phyloP scores from a whole-genome alignment of 1,140 invertebrate genomes.

The Eupeodes corollae region DNA sequence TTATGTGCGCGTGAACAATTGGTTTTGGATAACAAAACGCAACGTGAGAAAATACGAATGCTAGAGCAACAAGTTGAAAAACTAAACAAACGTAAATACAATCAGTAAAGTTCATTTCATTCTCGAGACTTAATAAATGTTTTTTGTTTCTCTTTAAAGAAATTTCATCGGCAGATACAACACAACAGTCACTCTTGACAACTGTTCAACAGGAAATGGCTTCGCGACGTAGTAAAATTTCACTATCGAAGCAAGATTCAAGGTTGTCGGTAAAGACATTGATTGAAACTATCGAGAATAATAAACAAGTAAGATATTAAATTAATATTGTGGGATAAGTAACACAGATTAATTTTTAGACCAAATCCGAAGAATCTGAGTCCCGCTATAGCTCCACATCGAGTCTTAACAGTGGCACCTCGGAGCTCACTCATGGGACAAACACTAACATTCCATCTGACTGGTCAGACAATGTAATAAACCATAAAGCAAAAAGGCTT shows the following conservation, averaged over 20 bases:
- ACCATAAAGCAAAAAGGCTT: background rate
- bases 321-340: background rate
- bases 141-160: constrained; percentile 9
- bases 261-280: constrained; percentile 76
- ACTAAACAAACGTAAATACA: constrained; percentile 37
- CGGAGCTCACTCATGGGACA: constrained; percentile 16
- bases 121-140: background rate
- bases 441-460: constrained; percentile 10
- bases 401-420: constrained; percentile 34
- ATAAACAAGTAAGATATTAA: constrained; percentile 55
- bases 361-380: constrained; percentile 26
- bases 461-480: constrained; percentile 33
- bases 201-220: constrained; percentile 48
- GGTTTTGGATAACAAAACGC: constrained; percentile 66
- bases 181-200: constrained; percentile 41
- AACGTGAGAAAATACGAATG: constrained; percentile 62
- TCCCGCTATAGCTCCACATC: constrained; percentile 39
- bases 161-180: constrained; percentile 37
- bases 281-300: constrained; percentile 83
- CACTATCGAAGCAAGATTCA: constrained; percentile 56
- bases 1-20: constrained; percentile 71
- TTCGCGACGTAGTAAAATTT: constrained; percentile 44
- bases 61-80: constrained; percentile 73
- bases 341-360: constrained; percentile 10
- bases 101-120: background rate